Evolutionary conservation across 23 tunicate genomes (phyloP).

Genomic region (Aplidium turbinatum): DNA sequence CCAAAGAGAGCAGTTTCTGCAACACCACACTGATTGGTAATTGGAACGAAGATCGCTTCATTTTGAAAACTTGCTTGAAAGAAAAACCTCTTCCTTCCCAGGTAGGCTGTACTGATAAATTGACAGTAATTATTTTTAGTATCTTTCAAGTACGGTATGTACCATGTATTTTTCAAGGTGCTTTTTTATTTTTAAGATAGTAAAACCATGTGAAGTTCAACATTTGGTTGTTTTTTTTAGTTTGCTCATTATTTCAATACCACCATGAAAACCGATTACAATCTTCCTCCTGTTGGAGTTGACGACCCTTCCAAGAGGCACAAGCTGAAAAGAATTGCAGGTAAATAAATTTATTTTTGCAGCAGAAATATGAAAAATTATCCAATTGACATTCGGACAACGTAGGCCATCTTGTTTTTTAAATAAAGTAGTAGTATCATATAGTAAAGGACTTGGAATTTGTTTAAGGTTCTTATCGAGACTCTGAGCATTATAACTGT

Average conservation of each 20-base stretch:
- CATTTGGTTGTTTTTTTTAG: slow-evolving; percentile 25
- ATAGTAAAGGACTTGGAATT: too few species aligned
- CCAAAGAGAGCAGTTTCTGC: slow-evolving; percentile 87
- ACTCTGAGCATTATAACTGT: too few species aligned
- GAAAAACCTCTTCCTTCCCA: slow-evolving; percentile 69
- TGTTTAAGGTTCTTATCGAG: too few species aligned
- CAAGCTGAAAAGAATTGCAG: slow-evolving; percentile 43
- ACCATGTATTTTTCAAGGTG: too few species aligned
- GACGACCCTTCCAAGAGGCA: slow-evolving; percentile 30
- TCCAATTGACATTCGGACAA: too few species aligned
- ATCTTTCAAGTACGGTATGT: too few species aligned
- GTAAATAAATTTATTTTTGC: too few species aligned
- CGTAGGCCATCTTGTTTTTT: too few species aligned
- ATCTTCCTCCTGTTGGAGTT: not conserved
- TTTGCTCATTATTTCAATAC: slow-evolving; percentile 76
- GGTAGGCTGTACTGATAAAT: slow-evolving; percentile 6
- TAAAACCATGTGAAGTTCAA: not conserved
- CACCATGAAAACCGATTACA: slow-evolving; percentile 68
- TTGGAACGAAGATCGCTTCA: slow-evolving; percentile 91
- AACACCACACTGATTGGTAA: slow-evolving; percentile 79
- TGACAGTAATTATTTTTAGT: too few species aligned
- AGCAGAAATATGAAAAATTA: too few species aligned
- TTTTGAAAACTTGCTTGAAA: slow-evolving; percentile 30
- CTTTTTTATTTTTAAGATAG: too few species aligned
- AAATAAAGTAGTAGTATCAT: too few species aligned